phyloP scores from a whole-genome alignment of 2,888 invertebrate species.

The Cephus pygmeus region DNA sequence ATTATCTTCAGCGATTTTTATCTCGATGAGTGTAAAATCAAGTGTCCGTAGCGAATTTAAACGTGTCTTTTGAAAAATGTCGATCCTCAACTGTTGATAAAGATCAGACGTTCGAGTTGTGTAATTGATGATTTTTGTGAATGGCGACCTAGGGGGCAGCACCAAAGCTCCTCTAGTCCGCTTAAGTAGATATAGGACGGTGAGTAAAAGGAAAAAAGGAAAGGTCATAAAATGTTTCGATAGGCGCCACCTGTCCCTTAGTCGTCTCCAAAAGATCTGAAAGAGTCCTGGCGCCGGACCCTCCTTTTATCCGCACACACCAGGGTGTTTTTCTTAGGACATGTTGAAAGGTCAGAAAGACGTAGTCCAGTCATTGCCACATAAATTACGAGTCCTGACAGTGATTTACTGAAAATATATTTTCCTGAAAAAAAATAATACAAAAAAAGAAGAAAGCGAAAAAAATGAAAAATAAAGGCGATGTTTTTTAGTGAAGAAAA shows the following conservation, averaged over 20 bases:
- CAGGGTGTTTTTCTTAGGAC: neutral
- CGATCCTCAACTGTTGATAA: neutral
- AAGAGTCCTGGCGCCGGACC: neutral
- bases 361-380: neutral
- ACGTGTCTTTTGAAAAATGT: too few species aligned
- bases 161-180: neutral
- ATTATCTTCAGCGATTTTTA: neutral
- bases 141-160: neutral
- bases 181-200: neutral
- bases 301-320: neutral
- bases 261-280: neutral
- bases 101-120: neutral
- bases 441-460: neutral
- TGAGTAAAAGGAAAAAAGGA: neutral
- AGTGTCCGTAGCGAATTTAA: neutral
- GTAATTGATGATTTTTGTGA: neutral
- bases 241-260: neutral
- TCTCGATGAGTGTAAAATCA: neutral
- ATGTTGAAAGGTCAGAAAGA: neutral
- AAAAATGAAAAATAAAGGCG: neutral
- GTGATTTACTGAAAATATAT: neutral
- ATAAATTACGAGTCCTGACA: neutral
- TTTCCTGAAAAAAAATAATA: neutral
- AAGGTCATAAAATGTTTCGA: neutral
- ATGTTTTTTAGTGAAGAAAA: neutral